These are phyloP conservation scores for Polypterus bichir DNA, from an alignment of 2,113 vertebrate genomes.

Conservation along the genomic window DNA sequence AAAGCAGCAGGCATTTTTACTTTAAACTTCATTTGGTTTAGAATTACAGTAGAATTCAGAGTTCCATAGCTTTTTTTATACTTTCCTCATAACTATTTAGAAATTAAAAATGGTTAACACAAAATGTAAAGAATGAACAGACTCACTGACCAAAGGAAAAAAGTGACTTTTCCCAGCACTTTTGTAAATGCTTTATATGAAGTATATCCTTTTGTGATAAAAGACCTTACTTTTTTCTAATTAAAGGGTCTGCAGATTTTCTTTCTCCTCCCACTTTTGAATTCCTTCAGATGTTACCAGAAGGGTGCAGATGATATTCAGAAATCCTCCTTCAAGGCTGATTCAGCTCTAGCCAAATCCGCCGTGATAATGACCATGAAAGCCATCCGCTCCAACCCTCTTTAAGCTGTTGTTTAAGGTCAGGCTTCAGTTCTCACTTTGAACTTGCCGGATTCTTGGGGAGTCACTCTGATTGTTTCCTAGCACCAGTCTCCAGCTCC, in stretches of 20 bases:
- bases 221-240: constrained; percentile 39
- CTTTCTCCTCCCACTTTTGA: constrained; percentile 23
- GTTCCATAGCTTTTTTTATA: too few relatives aligned
- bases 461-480: constrained; percentile 33
- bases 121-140: constrained; percentile 43
- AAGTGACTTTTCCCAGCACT: constrained; percentile 50
- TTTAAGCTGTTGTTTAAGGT: constrained; percentile 45
- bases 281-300: constrained; percentile 25
- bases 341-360: constrained; percentile 23
- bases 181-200: constrained; percentile 45
- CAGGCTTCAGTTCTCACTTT: constrained; percentile 50
- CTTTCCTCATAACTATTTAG: constrained; percentile 40
- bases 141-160: constrained; percentile 47
- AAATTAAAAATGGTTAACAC: constrained; percentile 35
- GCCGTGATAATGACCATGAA: constrained; percentile 31
- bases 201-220: constrained; percentile 36
- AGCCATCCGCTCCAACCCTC: constrained; percentile 23
- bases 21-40: too few relatives aligned
- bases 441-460: constrained; percentile 26
- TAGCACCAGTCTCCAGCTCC: constrained; percentile 23
- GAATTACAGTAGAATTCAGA: too few relatives aligned
- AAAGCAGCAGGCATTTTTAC: too few relatives aligned
- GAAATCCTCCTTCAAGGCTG: constrained; percentile 31
- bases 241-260: constrained; percentile 39
- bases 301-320: constrained; percentile 30